These are phyloP conservation scores for Calameuta filiformis DNA, from an alignment of 2,888 invertebrate species.

Conservation along the genomic window DNA sequence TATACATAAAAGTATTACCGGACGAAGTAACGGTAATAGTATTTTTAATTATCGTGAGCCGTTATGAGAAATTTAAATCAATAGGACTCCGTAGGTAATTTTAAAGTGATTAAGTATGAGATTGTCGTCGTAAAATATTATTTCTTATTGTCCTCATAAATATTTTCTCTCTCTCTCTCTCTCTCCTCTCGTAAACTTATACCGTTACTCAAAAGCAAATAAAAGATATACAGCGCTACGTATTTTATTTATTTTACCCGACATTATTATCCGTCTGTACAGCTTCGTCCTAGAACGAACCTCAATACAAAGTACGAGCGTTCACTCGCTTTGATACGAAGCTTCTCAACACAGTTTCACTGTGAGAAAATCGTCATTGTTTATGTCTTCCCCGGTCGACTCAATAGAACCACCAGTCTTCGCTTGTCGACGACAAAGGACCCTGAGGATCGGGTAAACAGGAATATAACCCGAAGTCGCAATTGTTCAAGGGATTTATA, in stretches of 20 bases:
- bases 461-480: background rate
- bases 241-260: background rate
- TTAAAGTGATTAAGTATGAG: constrained; percentile 28
- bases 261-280: background rate
- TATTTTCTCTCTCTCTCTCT: background rate
- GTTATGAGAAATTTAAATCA: background rate
- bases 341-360: background rate
- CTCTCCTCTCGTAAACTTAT: constrained; percentile 25
- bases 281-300: background rate
- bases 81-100: constrained; percentile 15
- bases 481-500: constrained; percentile 1
- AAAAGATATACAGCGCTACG: background rate
- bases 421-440: background rate
- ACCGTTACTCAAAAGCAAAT: constrained; percentile 12
- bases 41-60: background rate
- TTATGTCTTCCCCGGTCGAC: background rate
- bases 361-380: constrained; percentile 4
- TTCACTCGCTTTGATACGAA: background rate
- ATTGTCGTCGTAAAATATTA: constrained; percentile 39
- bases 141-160: constrained; percentile 35
- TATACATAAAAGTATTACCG: background rate
- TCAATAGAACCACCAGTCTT: constrained; percentile 1
- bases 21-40: background rate
- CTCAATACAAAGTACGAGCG: background rate
- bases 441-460: background rate